Base-by-base conservation (phyloP, 2,797 vertebrate genomes). In the Botia kubotai region DNA sequence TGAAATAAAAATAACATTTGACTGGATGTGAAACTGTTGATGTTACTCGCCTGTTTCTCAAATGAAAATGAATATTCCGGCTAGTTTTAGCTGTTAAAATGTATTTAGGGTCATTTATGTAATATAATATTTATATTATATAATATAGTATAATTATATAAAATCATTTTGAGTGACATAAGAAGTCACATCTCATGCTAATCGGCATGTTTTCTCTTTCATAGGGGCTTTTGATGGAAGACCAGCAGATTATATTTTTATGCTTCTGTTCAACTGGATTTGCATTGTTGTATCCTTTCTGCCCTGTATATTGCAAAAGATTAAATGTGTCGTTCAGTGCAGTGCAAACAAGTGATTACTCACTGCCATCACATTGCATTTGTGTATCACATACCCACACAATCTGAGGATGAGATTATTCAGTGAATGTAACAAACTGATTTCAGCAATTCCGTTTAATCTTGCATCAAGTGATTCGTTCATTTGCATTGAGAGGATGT, bases 251-350 rank as follows among this genome's bases (percentile, higher is more conserved):
- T 99, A 97, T 80, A 81, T 99, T 74, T 99, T 99, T 89, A 97
- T 99, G 98, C 96, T 99, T 55, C 85, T 99, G 19, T 99, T 99
- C 92, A 99, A 99, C 92, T 99, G 98, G 98, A 94, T 98, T 87
- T 99, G 98, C 93, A 99, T 99, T 77, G 96, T 98, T 89, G 98
- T 99, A 99, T 99, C 98, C 96, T 98, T 95, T 84, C 77, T 14
- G 57, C 19, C 12, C 17, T 29, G 21, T 6, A 43, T n/a, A 57
- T 6, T 77, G 46, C 26, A 16, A 39, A 77, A 48, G 43, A 79
- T 63, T 71, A 71, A 62, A 78, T 19, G 33, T 39, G 21, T 69
- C 16, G 48, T 77, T 68, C 50, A 43, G 52, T 46, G 16, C 52
- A 29, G 53, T 2, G 6, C 33, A 68, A 58, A 68, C 65, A 58